A percentile compares a stretch with the other conserved stretches of the same genome.
These are phyloP conservation scores for Galaxea fascicularis DNA, from an alignment of 92 coral and sea anemone species.

Conservation along the genomic window DNA sequence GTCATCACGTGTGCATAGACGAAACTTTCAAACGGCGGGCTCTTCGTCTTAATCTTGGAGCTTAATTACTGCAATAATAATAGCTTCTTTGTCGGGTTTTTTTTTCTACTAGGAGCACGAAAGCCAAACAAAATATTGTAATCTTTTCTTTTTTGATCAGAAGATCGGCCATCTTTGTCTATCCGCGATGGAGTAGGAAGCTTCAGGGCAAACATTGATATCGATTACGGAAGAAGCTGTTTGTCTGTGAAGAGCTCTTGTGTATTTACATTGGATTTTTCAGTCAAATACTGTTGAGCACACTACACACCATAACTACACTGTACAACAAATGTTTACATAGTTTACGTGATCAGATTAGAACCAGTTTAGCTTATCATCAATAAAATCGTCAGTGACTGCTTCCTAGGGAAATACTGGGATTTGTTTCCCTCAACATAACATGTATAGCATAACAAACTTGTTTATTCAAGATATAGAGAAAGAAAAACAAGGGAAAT, in stretches of 20 bases:
- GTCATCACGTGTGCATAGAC: constrained; percentile 2
- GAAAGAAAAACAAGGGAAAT: too few relatives aligned
- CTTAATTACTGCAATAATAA: constrained; percentile 14
- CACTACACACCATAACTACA: background rate
- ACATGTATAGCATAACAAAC: too few relatives aligned
- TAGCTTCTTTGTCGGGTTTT: background rate
- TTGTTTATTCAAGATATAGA: too few relatives aligned
- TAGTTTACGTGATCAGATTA: background rate
- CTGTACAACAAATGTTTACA: background rate
- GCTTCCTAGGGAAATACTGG: background rate
- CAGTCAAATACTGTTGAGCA: background rate
- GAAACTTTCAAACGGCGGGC: background rate
- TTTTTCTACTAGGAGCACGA: background rate
- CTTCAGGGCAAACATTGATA: too few relatives aligned
- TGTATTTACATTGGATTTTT: too few relatives aligned
- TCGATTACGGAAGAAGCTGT: too few relatives aligned
- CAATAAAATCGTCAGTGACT: background rate
- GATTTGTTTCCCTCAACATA: background rate
- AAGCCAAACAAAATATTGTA: constrained; percentile 24
- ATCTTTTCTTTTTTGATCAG: background rate
- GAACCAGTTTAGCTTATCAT: background rate
- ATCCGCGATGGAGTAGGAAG: background rate
- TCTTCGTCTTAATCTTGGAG: background rate
- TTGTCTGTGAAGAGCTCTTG: too few relatives aligned
- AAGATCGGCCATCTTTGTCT: background rate